A percentile compares a stretch with the other conserved stretches of the same genome.
Conservation (phyloP, 2,888 invertebrate species). For the Drosophila kanekoi region DNA sequence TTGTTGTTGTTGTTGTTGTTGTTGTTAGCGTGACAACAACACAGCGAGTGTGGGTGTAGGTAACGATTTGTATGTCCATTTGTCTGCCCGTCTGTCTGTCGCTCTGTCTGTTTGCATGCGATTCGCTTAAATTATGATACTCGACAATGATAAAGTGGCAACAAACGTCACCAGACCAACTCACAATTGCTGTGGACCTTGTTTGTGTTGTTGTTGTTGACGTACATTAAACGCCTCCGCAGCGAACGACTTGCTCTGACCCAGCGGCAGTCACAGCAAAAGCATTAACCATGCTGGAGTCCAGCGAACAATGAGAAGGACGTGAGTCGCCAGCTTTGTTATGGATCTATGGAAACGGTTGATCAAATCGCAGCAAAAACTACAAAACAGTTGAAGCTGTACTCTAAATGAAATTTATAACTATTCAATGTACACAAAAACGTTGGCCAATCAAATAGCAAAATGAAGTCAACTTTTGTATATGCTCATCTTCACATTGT, state of each 20-base stretch:
- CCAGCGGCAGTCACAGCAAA: slow-evolving; percentile 16
- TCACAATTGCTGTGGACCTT: slow-evolving; percentile 43
- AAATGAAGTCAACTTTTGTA: too few species aligned
- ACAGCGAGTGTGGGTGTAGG: slow-evolving; percentile 59
- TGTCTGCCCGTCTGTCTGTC: slow-evolving; percentile 9
- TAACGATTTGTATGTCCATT: slow-evolving; percentile 46
- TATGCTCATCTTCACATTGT: too few species aligned
- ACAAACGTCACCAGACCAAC: slow-evolving; percentile 69
- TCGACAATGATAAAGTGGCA: slow-evolving; percentile 75
- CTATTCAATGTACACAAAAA: not conserved
- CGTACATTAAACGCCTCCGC: slow-evolving; percentile 51
- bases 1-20: slow-evolving; percentile 35
- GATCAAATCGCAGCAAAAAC: slow-evolving; percentile 4
- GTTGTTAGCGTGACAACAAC: slow-evolving; percentile 43
- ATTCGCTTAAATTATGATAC: slow-evolving; percentile 79
- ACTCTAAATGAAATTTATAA: not conserved
- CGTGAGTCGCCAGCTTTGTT: slow-evolving; percentile 22
- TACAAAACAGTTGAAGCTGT: not conserved
- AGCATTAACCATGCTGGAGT: slow-evolving; percentile 15
- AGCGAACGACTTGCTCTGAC: slow-evolving; percentile 30
- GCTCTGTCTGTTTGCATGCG: slow-evolving; percentile 41
- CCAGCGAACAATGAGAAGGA: slow-evolving; percentile 5
- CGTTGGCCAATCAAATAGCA: not conserved
- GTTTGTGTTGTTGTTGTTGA: slow-evolving; percentile 26
- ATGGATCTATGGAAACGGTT: not conserved